A percentile compares a stretch with the other conserved stretches of the same genome.
phyloP scores from a whole-genome alignment of 2,888 invertebrate genomes.

The Polydrusus tereticollis region DNA sequence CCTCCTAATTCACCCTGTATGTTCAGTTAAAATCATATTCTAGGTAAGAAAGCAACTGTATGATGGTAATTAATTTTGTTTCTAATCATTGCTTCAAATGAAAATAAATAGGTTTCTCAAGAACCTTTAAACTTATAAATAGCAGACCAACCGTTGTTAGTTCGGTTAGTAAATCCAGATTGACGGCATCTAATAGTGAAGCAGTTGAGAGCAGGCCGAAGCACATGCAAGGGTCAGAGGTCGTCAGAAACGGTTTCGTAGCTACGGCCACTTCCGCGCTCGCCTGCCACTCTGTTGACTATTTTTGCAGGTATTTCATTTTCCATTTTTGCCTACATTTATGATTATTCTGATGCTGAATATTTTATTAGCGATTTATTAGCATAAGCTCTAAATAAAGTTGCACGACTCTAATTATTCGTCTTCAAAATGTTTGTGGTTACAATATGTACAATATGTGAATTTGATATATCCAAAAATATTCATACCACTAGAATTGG shows the following conservation, averaged over 20 bases:
- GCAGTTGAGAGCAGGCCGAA: conserved; percentile 52
- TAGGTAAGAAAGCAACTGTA: too few species aligned
- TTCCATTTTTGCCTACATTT: conserved; percentile 26
- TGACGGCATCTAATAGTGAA: conserved; percentile 53
- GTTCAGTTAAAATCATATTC: too few species aligned
- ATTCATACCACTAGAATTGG: too few species aligned
- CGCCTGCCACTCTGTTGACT: conserved; percentile 40
- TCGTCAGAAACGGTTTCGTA: conserved; percentile 49
- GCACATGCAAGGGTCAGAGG: conserved; percentile 56
- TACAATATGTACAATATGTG: too few species aligned
- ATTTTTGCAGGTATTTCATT: conserved; percentile 42
- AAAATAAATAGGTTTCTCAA: conserved; percentile 12
- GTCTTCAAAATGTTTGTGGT: not conserved
- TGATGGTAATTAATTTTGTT: not conserved
- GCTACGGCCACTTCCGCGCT: conserved; percentile 44
- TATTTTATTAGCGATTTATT: conserved; percentile 8
- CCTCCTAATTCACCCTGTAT: too few species aligned
- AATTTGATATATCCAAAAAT: too few species aligned
- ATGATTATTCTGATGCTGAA: conserved; percentile 5
- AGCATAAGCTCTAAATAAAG: conserved; percentile 1
- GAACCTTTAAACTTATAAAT: conserved; percentile 19
- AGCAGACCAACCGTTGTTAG: conserved; percentile 15
- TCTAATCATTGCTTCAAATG: not conserved
- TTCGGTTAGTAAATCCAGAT: conserved; percentile 48
- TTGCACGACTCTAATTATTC: conserved; percentile 34